Evolutionary conservation across 2,797 vertebrate species (phyloP).

Genomic region (Furcifer pardalis): DNA sequence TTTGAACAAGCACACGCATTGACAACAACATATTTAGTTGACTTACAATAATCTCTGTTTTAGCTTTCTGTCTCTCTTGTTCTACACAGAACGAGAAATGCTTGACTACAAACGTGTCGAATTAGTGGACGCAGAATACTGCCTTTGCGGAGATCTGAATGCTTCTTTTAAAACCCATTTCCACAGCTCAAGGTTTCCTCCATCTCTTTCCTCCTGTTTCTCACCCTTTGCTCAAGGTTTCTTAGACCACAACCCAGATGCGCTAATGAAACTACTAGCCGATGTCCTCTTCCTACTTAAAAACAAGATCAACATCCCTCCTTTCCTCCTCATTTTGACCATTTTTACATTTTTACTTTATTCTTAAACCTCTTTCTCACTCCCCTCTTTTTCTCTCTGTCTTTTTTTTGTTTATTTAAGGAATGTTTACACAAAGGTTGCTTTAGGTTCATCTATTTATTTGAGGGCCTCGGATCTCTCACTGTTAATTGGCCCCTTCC

Average conservation of each 20-base stretch:
- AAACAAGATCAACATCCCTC: neutral
- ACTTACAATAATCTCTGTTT: constrained; percentile 51
- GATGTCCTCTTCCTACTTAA: neutral
- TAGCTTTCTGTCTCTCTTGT: constrained; percentile 53
- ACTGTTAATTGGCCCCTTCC: neutral
- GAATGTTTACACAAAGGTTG: neutral
- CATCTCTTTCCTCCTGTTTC: constrained; percentile 43
- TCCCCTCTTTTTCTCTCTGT: no score
- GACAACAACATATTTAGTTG: constrained; percentile 12
- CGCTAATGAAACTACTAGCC: constrained; percentile 43
- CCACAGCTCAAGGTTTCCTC: constrained; percentile 40
- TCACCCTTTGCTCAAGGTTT: constrained; percentile 38
- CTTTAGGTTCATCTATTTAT: constrained; percentile 57
- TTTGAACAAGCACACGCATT: constrained; percentile 37
- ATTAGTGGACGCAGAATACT: neutral
- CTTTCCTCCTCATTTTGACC: neutral
- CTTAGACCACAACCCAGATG: constrained; percentile 27
- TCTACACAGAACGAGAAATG: neutral
- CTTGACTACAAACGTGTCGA: neutral
- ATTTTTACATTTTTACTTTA: neutral
- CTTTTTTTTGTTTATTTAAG: neutral
- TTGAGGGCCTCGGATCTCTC: constrained; percentile 51
- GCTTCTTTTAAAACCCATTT: constrained; percentile 27
- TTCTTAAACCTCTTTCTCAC: neutral
- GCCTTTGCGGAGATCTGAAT: constrained; percentile 21